Conservation (phyloP, 2,113 vertebrate species). For the Geococcyx californianus region DNA sequence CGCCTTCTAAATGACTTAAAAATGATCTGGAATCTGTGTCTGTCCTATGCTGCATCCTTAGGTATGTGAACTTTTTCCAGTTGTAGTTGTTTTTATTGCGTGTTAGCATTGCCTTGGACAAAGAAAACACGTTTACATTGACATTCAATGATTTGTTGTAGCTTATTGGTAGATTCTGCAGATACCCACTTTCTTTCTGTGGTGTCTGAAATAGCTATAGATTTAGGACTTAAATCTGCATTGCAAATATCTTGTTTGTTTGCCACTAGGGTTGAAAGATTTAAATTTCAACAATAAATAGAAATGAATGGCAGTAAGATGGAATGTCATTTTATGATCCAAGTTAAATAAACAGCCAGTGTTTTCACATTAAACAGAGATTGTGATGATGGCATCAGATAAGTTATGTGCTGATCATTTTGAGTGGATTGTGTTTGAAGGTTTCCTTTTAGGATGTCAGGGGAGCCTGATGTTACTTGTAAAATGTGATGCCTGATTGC, state of each 20-base stretch:
- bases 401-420: constrained; percentile 37
- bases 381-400: not conserved
- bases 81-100: constrained; percentile 17
- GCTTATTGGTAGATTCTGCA: constrained; percentile 44
- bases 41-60: not conserved
- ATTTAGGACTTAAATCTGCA: constrained; percentile 43
- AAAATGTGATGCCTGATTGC: constrained; percentile 21
- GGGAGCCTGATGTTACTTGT: not conserved
- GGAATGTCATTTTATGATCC: constrained; percentile 39
- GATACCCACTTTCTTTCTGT: constrained; percentile 18
- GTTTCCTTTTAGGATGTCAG: constrained; percentile 35
- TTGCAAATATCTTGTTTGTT: constrained; percentile 3
- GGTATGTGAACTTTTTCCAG: not conserved
- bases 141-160: constrained; percentile 54
- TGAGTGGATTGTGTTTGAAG: constrained; percentile 24
- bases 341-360: constrained; percentile 58
- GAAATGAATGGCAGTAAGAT: not conserved
- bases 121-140: constrained; percentile 38
- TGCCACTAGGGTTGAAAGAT: not conserved
- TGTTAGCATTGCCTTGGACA: constrained; percentile 29
- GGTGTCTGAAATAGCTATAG: not conserved
- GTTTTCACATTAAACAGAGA: constrained; percentile 30
- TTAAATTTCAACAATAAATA: constrained; percentile 14
- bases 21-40: not conserved
- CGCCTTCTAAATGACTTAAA: not conserved